phyloP scores from a whole-genome alignment of 2,113 vertebrate species.

The Labrus mixtus region DNA sequence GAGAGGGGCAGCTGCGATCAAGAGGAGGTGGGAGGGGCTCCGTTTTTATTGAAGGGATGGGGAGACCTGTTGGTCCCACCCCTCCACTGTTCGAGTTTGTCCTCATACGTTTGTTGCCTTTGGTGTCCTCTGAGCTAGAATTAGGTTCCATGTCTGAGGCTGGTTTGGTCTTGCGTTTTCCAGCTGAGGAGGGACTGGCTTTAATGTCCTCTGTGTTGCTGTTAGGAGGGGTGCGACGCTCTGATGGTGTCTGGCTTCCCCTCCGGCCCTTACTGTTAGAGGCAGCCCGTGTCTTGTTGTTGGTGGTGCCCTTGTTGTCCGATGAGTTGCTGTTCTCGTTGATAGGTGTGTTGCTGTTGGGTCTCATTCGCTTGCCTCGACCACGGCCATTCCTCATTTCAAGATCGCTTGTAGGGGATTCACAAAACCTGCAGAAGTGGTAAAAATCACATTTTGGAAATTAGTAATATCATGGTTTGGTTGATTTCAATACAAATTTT shows the following conservation, averaged over 20 bases:
- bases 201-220: slow-evolving; percentile 92
- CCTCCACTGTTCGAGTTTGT: slow-evolving; percentile 90
- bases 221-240: slow-evolving; percentile 91
- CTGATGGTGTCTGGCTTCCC: slow-evolving; percentile 95
- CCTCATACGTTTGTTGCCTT: slow-evolving; percentile 97
- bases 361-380: slow-evolving; percentile 95
- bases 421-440: slow-evolving; percentile 90
- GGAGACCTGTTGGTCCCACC: slow-evolving; percentile 70
- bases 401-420: slow-evolving; percentile 97
- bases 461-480: neutral
- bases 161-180: slow-evolving; percentile 95
- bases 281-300: slow-evolving; percentile 93
- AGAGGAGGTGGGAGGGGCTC: slow-evolving; percentile 87
- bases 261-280: slow-evolving; percentile 96
- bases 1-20: slow-evolving; percentile 94
- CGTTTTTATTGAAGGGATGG: slow-evolving; percentile 86
- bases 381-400: slow-evolving; percentile 98
- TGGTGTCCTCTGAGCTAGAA: slow-evolving; percentile 98
- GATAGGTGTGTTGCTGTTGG: slow-evolving; percentile 94
- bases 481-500: neutral
- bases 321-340: slow-evolving; percentile 90
- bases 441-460: slow-evolving; percentile 13
- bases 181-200: slow-evolving; percentile 93
- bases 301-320: slow-evolving; percentile 92
- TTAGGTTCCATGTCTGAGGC: slow-evolving; percentile 98